Evolutionary conservation across 2,113 vertebrate genomes (phyloP).

Genomic region (Sphaerodactylus townsendi): DNA sequence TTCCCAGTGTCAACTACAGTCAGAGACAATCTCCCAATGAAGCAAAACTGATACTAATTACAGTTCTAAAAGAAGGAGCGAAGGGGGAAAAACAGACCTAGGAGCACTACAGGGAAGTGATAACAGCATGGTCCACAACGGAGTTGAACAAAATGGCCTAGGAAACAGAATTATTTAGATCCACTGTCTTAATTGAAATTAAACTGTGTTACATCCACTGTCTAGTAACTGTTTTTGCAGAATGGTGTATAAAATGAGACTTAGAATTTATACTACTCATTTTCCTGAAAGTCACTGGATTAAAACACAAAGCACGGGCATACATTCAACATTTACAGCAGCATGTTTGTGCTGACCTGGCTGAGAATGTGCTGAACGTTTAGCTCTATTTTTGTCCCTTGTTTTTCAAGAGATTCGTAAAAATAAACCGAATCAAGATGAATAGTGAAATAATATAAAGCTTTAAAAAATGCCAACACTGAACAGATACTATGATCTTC

Average conservation of each 20-base stretch:
- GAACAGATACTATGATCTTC: no score
- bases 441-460: no score
- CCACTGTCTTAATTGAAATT: neutral
- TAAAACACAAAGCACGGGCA: conserved; percentile 1
- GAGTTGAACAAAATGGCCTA: neutral
- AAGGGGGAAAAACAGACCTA: conserved; percentile 53
- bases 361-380: conserved; percentile 21
- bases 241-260: conserved; percentile 31
- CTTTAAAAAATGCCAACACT: no score
- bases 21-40: neutral
- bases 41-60: conserved; percentile 31
- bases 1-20: conserved; percentile 51
- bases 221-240: no score
- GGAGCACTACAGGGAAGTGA: conserved; percentile 56
- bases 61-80: conserved; percentile 49
- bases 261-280: conserved; percentile 52
- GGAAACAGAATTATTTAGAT: neutral
- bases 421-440: no score
- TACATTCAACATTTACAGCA: conserved; percentile 1
- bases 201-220: neutral
- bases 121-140: conserved; percentile 10
- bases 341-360: neutral
- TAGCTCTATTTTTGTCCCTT: neutral
- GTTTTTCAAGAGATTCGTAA: no score
- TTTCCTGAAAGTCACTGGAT: conserved; percentile 40